A percentile compares a stretch with the other conserved stretches of the same genome.
These are phyloP conservation scores for Zingel zingel DNA, from an alignment of 2,113 vertebrate genomes.

Conservation along the genomic window DNA sequence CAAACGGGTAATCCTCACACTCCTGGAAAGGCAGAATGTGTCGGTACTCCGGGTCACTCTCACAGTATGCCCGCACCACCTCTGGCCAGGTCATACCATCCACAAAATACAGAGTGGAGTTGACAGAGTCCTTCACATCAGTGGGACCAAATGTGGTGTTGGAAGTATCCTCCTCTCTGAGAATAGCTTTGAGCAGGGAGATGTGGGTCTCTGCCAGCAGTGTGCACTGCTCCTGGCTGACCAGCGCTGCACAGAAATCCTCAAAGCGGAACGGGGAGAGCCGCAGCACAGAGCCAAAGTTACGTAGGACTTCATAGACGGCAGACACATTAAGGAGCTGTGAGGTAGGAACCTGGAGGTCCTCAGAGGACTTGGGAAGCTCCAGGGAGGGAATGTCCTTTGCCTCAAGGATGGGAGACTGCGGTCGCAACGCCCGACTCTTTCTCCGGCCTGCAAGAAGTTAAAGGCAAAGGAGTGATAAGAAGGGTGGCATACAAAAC, in stretches of 20 bases:
- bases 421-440: conserved; percentile 88
- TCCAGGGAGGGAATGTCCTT: conserved; percentile 95
- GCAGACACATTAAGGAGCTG: conserved; percentile 96
- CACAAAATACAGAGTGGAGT: conserved; percentile 98
- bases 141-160: conserved; percentile 99
- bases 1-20: conserved; percentile 95
- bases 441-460: conserved; percentile 87
- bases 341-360: conserved; percentile 94
- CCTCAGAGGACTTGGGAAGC: conserved; percentile 97
- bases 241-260: conserved; percentile 96
- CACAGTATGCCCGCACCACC: conserved; percentile 96
- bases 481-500: neutral
- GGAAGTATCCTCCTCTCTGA: conserved; percentile 98
- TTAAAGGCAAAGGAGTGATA: conserved; percentile 20
- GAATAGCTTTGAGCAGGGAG: conserved; percentile 95
- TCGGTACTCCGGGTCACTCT: conserved; percentile 95
- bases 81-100: conserved; percentile 99
- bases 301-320: conserved; percentile 97
- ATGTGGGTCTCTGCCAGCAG: conserved; percentile 97
- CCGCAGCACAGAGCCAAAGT: conserved; percentile 96
- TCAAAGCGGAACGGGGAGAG: conserved; percentile 98
- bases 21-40: conserved; percentile 94
- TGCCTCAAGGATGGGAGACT: conserved; percentile 94
- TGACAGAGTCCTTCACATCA: conserved; percentile 98
- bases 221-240: conserved; percentile 97